A percentile compares a stretch with the other conserved stretches of the same genome.
Conservation (phyloP, 2,113 vertebrate genomes). For the Pao palembangensis region DNA sequence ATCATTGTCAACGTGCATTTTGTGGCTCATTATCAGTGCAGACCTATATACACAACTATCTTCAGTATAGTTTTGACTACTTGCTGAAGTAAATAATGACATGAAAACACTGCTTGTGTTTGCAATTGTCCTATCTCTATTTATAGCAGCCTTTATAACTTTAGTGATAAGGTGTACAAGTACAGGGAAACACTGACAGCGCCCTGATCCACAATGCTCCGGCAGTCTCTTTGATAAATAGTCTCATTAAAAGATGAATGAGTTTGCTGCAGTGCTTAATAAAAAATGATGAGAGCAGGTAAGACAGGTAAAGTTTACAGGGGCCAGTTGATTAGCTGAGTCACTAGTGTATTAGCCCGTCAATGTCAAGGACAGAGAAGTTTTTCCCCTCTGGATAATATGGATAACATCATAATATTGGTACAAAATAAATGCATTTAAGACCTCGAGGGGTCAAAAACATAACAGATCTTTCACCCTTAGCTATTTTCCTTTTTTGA, state of each 20-base stretch:
- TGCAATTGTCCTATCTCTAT: constrained; percentile 29
- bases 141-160: constrained; percentile 55
- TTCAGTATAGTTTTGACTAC: constrained; percentile 4
- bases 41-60: background rate
- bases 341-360: constrained; percentile 29
- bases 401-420: too few relatives aligned
- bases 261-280: constrained; percentile 48
- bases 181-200: constrained; percentile 21
- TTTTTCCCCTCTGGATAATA: constrained; percentile 44
- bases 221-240: constrained; percentile 53
- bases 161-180: constrained; percentile 48
- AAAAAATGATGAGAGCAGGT: constrained; percentile 47
- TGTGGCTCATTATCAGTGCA: background rate
- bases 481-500: constrained; percentile 17
- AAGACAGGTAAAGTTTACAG: constrained; percentile 50
- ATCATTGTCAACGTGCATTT: too few relatives aligned
- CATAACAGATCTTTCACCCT: background rate
- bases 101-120: constrained; percentile 35
- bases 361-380: constrained; percentile 54
- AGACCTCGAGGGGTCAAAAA: too few relatives aligned
- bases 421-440: too few relatives aligned
- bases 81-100: constrained; percentile 23
- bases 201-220: constrained; percentile 44
- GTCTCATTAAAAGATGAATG: constrained; percentile 65
- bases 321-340: constrained; percentile 58